Evolutionary conservation across 2,797 vertebrate genomes (phyloP).

Genomic region (Limosa lapponica): DNA sequence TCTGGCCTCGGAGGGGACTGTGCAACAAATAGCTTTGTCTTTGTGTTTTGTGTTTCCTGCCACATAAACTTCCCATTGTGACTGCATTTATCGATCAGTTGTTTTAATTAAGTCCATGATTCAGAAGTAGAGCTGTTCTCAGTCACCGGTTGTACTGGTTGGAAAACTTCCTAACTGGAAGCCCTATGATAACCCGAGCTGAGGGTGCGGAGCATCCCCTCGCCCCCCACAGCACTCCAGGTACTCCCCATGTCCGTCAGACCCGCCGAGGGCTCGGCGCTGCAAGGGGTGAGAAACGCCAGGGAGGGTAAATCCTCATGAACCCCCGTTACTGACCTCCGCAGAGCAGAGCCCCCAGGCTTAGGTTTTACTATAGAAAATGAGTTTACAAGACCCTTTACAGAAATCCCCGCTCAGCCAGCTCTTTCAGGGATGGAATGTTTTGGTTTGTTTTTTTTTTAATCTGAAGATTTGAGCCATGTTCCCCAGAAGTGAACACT

Average conservation of each 20-base stretch:
- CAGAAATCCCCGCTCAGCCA: constrained; percentile 35
- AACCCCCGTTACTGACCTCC: constrained; percentile 17
- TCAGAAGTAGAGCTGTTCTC: constrained; percentile 13
- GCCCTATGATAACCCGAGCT: constrained; percentile 30
- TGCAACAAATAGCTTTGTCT: constrained; percentile 73
- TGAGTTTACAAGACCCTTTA: constrained; percentile 65
- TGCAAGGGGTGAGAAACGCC: constrained; percentile 3
- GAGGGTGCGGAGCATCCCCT: constrained; percentile 25
- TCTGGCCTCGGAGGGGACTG: constrained; percentile 74
- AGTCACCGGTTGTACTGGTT: constrained; percentile 44
- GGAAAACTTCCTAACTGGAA: constrained; percentile 74
- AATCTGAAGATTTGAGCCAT: constrained; percentile 74
- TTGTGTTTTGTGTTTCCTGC: constrained; percentile 74
- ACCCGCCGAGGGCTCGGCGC: neutral
- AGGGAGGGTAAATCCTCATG: neutral
- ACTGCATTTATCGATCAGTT: constrained; percentile 64
- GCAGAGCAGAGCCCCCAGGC: constrained; percentile 39
- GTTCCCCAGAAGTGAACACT: constrained; percentile 50
- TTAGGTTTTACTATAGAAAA: constrained; percentile 51
- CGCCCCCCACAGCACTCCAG: constrained; percentile 40
- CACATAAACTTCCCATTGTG: constrained; percentile 65
- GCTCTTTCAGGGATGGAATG: constrained; percentile 48
- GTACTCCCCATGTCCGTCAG: constrained; percentile 2
- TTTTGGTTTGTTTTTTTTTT: constrained; percentile 3
- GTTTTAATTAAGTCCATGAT: constrained; percentile 52